phyloP scores from a whole-genome alignment of 2,888 invertebrate species.

The Colletes collaris region DNA sequence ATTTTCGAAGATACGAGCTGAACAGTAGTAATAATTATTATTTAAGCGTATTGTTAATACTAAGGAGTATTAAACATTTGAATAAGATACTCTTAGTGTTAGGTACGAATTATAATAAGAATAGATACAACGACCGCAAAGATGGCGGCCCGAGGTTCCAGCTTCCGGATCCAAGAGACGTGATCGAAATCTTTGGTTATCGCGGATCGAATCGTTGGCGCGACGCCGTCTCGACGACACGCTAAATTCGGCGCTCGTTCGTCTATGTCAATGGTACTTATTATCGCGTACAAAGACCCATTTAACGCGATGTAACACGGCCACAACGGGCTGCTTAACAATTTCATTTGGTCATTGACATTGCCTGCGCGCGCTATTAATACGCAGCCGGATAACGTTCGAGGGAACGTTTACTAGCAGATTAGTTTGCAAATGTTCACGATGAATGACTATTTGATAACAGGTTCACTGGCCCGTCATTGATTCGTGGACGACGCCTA shows the following conservation, averaged over 20 bases:
- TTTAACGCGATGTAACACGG: constrained; percentile 18
- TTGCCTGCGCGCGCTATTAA: constrained; percentile 26
- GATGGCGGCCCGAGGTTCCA: too few species aligned
- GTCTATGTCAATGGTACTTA: constrained; percentile 38
- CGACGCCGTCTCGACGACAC: constrained; percentile 11
- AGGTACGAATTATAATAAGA: too few species aligned
- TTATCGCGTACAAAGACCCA: constrained; percentile 17
- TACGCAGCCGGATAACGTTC: not conserved
- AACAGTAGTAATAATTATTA: too few species aligned
- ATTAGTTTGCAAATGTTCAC: not conserved
- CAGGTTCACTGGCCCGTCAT: too few species aligned
- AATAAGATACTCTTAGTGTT: too few species aligned
- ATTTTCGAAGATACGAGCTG: not conserved
- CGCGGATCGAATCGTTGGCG: constrained; percentile 23
- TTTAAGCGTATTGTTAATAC: too few species aligned
- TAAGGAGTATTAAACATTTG: too few species aligned
- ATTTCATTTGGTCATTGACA: constrained; percentile 43
- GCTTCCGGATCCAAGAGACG: not conserved
- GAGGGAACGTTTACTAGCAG: not conserved
- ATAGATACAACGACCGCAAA: too few species aligned
- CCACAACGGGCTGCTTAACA: constrained; percentile 18
- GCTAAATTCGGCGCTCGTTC: constrained; percentile 39
- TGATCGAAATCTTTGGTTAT: not conserved
- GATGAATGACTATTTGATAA: not conserved
- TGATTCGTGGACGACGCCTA: too few species aligned